A percentile compares a stretch with the other conserved stretches of the same genome.
Evolutionary conservation across 2,113 vertebrate species (phyloP).

Genomic region (Phocoena sinus): DNA sequence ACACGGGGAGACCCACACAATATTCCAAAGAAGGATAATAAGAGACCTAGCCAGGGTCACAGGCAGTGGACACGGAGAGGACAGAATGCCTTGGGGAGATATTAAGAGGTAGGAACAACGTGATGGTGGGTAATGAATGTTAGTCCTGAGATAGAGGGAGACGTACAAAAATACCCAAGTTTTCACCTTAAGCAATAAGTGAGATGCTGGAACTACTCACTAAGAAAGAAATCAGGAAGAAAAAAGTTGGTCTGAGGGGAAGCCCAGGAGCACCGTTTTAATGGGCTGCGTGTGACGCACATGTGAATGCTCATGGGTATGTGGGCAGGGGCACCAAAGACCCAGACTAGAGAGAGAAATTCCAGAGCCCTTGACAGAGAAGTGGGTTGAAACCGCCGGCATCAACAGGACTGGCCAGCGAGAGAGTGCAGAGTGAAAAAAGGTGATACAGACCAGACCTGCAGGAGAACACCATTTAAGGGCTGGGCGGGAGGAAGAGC

Average conservation of each 20-base stretch:
- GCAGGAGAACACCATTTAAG: not conserved
- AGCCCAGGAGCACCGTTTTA: accelerated
- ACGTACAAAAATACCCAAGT: not conserved
- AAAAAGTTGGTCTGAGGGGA: not conserved
- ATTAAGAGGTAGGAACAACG: accelerated
- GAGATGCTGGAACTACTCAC: not conserved
- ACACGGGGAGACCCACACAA: not conserved
- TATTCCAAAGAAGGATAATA: not conserved
- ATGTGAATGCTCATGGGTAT: not conserved
- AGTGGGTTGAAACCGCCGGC: not conserved
- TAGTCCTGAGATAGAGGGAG: not conserved
- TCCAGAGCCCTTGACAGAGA: not conserved
- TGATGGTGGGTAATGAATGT: not conserved
- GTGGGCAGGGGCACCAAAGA: not conserved
- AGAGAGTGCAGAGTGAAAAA: accelerated
- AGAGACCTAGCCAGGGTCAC: accelerated
- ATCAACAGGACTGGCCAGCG: too few relatives aligned
- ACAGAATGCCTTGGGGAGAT: not conserved
- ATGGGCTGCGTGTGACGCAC: accelerated
- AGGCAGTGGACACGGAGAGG: not conserved
- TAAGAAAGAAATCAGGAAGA: not conserved
- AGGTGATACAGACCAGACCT: not conserved
- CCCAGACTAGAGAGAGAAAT: not conserved
- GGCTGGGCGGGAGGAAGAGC: too few relatives aligned
- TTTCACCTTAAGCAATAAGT: too few relatives aligned